Base-by-base conservation (phyloP, 2,888 invertebrate species). In the Tetheella fluctuosa region DNA sequence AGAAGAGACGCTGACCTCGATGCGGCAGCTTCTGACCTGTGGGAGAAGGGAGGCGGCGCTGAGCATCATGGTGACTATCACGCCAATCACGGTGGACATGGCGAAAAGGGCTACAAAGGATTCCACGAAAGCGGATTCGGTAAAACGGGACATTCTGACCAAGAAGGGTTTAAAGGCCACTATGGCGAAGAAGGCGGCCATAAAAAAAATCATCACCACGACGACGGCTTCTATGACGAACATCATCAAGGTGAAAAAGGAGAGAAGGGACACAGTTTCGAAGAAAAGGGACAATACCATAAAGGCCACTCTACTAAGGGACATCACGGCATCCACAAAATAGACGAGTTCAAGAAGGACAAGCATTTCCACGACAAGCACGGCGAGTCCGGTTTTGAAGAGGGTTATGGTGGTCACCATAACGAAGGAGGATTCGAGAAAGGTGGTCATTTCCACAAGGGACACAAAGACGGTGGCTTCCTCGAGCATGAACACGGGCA, bases 301-400 rank as follows among this genome's bases (percentile, higher is more conserved):
- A 97, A 97, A 80, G 97, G 97, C 0, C 97, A 97, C 87, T 95
- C 95, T 76, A 97, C 96, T 63, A 96, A 97, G 81, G 97, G 97
- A 59, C 96, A 97, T 73, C 97, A 97, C 80, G 96, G 97, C 71
- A 94, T 97, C 4, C 97, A 97, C 90, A 97, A 97, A 83, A 83
- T 96, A 83, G 96, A 97, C 85, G 97, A 97, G 85, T 97, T 95
- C 88, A 96, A 97, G 82, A 97, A 97, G 84, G 96, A 97, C 77
- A 97, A 97, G 76, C 96, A 97, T 83, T 97, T 96, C 95, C 97
- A 95, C 83, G 97, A 97, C 74, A 97, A 97, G 81, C 96, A 97
- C 76, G 97, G 97, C 70, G 96, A 96, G 70, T 95, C 95, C 60
- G 97, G 96, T 1, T 96, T 96, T 71, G 96, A 97, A 85, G 96